Evolutionary conservation across 53 echinoderm and acorn worm species (phyloP).

Genomic region (Hippasteria phrygiana): DNA sequence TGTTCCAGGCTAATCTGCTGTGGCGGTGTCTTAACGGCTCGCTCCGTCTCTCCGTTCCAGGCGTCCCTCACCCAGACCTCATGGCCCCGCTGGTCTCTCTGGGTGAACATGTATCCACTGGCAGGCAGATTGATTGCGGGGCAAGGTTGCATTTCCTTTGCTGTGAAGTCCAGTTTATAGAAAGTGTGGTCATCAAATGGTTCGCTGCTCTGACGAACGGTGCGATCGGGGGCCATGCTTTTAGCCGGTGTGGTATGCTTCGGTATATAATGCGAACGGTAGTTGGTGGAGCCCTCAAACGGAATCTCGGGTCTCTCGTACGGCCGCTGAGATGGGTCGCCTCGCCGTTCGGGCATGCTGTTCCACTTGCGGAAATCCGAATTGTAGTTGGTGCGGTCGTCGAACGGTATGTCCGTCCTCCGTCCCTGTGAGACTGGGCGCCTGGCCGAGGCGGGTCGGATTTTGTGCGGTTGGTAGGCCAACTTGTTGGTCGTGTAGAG

Average conservation of each 20-base stretch:
- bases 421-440: constrained; percentile 75
- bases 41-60: constrained; percentile 63
- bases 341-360: constrained; percentile 77
- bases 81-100: constrained; percentile 84
- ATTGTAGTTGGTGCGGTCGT: constrained; percentile 92
- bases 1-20: constrained; percentile 82
- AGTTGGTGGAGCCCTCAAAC: constrained; percentile 86
- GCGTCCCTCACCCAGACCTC: constrained; percentile 87
- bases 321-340: constrained; percentile 87
- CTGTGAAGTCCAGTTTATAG: constrained; percentile 94
- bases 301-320: constrained; percentile 92
- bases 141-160: constrained; percentile 82
- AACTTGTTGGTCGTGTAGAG: constrained; percentile 84
- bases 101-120: constrained; percentile 77
- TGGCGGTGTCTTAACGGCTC: constrained; percentile 65
- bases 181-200: constrained; percentile 99
- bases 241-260: constrained; percentile 80
- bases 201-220: constrained; percentile 77
- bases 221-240: constrained; percentile 88
- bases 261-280: constrained; percentile 80
- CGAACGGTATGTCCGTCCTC: constrained; percentile 83
- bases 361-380: constrained; percentile 91
- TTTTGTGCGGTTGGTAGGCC: constrained; percentile 85
- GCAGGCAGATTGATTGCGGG: constrained; percentile 82
- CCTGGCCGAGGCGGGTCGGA: constrained; percentile 76